Evolutionary conservation across 2,113 vertebrate genomes (phyloP).

Genomic region (Fulmarus glacialis): DNA sequence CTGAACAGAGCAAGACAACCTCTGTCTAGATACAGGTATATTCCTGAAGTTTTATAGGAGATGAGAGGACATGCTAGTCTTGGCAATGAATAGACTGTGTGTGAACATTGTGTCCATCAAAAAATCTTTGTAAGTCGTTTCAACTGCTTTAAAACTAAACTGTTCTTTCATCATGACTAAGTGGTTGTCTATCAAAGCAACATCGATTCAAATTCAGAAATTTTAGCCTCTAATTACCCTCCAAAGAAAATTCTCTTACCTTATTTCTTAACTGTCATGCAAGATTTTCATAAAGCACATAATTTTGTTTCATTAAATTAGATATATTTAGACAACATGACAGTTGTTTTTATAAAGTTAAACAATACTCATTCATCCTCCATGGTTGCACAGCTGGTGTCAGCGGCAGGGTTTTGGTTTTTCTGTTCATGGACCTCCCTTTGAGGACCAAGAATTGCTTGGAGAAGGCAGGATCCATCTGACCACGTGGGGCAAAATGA

Average conservation of each 20-base stretch:
- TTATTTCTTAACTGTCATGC: slow-evolving; percentile 20
- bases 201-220: slow-evolving; percentile 34
- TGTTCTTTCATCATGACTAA: slow-evolving; percentile 24
- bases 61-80: neutral
- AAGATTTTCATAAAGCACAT: slow-evolving; percentile 23
- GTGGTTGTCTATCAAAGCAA: slow-evolving; percentile 36
- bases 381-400: neutral
- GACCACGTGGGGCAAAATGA: neutral
- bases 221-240: slow-evolving; percentile 47
- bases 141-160: slow-evolving; percentile 11
- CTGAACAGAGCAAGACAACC: neutral
- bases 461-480: neutral
- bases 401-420: neutral
- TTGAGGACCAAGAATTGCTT: neutral
- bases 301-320: slow-evolving; percentile 56
- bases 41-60: neutral
- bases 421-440: neutral
- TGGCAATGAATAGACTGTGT: neutral
- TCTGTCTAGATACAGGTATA: neutral
- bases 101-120: neutral
- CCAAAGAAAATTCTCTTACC: slow-evolving; percentile 48
- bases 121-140: neutral
- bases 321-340: slow-evolving; percentile 51
- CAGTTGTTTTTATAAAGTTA: neutral
- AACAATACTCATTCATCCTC: slow-evolving; percentile 5